Conservation (phyloP, 2,797 vertebrate species). For the Hydrocynus forskahlii region DNA sequence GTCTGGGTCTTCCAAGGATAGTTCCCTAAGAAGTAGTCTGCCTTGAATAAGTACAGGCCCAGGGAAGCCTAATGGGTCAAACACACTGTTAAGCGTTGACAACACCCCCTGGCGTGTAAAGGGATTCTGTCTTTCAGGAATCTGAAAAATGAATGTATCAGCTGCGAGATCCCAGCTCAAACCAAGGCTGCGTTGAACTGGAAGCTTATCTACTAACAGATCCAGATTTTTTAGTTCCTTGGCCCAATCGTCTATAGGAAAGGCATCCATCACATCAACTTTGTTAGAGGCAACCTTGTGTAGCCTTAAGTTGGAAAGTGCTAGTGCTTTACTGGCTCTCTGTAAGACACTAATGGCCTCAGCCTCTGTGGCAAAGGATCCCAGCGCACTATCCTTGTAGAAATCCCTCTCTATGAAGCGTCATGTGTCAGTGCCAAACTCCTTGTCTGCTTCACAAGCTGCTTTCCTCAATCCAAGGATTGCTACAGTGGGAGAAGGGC, state of each 20-base stretch:
- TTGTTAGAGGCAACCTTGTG: conserved; percentile 29
- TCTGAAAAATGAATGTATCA: background rate
- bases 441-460: background rate
- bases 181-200: background rate
- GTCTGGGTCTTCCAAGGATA: too few relatives aligned
- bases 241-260: background rate
- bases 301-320: background rate
- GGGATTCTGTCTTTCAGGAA: background rate
- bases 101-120: conserved; percentile 17
- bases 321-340: background rate
- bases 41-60: too few relatives aligned
- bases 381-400: background rate
- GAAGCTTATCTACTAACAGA: background rate
- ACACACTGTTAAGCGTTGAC: background rate
- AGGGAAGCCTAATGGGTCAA: too few relatives aligned
- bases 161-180: background rate
- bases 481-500: background rate
- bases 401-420: background rate
- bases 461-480: background rate
- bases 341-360: conserved; percentile 13
- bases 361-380: conserved; percentile 1
- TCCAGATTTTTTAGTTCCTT: background rate
- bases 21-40: too few relatives aligned
- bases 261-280: conserved; percentile 18
- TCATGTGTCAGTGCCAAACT: background rate